These are phyloP conservation scores for Drosophila funebris DNA, from an alignment of 1,140 invertebrate genomes.

Conservation along the genomic window DNA sequence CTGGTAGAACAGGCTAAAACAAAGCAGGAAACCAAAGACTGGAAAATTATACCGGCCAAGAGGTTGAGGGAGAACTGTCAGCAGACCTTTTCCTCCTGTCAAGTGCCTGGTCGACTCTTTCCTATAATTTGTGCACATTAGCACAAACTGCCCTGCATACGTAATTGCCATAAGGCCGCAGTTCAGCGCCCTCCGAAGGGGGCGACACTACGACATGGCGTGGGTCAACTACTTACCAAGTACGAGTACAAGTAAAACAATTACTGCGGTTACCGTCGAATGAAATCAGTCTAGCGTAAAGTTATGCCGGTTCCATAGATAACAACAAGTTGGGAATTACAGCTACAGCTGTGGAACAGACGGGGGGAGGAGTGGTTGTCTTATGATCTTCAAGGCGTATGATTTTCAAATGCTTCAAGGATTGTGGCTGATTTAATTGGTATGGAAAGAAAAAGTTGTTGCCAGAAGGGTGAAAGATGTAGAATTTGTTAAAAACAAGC, in stretches of 20 bases:
- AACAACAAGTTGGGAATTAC: conserved; percentile 35
- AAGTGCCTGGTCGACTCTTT: conserved; percentile 36
- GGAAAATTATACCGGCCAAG: conserved; percentile 67
- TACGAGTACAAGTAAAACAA: conserved; percentile 49
- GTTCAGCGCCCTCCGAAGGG: conserved; percentile 52
- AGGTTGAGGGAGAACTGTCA: conserved; percentile 15
- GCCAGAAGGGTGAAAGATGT: conserved; percentile 32
- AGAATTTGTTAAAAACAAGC: conserved; percentile 15
- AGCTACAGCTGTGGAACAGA: no score
- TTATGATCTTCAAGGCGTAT: conserved; percentile 20
- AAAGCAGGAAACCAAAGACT: conserved; percentile 78
- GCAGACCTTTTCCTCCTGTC: conserved; percentile 35
- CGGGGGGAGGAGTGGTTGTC: neutral
- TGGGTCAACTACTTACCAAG: conserved; percentile 57
- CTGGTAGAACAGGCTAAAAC: conserved; percentile 59
- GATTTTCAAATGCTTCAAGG: conserved; percentile 43
- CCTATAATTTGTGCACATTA: conserved; percentile 76
- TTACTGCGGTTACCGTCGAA: conserved; percentile 47
- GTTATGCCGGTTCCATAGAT: conserved; percentile 67
- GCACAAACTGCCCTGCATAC: conserved; percentile 65
- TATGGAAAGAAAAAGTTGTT: conserved; percentile 8
- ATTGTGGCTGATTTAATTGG: conserved; percentile 47
- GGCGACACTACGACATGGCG: conserved; percentile 45
- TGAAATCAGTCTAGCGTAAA: conserved; percentile 67
- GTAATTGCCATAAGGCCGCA: conserved; percentile 61